phyloP scores from a whole-genome alignment of 2,888 invertebrate genomes.

The Metallyticus violacea region DNA sequence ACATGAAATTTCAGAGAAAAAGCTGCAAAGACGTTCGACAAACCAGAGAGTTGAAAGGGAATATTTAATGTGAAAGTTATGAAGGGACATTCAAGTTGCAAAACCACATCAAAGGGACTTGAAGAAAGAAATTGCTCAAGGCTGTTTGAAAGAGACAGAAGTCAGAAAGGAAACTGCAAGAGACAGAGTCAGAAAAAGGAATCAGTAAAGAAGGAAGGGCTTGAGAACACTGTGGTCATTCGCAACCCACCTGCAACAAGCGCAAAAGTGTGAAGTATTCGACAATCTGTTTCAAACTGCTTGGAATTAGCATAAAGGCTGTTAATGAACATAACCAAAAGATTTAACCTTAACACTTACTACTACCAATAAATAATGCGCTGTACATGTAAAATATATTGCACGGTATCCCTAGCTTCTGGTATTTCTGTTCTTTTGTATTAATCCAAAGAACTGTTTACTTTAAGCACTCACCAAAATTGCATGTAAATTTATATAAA shows the following conservation, averaged over 20 bases:
- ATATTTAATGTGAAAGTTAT: background rate
- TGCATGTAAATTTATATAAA: background rate
- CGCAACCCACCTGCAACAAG: no score
- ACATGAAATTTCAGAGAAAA: background rate
- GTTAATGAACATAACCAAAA: background rate
- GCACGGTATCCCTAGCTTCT: slow-evolving; percentile 30
- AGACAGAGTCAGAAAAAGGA: background rate
- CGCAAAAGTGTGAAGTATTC: background rate
- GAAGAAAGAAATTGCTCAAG: background rate
- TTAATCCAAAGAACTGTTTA: background rate
- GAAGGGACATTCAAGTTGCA: background rate
- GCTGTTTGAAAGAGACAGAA: background rate
- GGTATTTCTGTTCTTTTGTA: background rate
- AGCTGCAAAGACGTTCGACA: background rate
- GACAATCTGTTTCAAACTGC: background rate
- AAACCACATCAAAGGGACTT: slow-evolving; percentile 5
- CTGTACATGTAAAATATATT: slow-evolving; percentile 20
- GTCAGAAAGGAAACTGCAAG: background rate
- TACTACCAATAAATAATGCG: background rate
- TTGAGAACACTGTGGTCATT: no score
- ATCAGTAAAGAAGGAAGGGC: no score
- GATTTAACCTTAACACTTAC: background rate
- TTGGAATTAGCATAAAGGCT: background rate
- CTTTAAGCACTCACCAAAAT: background rate
- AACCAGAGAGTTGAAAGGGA: background rate